phyloP scores from a whole-genome alignment of 2,888 invertebrate species.

The Cistogaster globosa region DNA sequence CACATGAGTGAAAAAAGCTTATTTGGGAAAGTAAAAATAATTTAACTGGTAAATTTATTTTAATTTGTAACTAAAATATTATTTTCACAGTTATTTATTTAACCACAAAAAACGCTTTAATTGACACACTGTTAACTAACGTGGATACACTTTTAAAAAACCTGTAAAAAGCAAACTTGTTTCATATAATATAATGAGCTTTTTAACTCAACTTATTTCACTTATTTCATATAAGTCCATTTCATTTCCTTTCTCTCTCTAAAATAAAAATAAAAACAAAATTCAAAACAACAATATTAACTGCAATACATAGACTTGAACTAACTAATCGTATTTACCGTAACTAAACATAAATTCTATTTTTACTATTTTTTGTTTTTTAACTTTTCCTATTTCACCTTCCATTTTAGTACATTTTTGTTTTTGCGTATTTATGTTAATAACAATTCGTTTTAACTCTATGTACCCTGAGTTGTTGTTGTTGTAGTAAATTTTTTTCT shows the following conservation, averaged over 20 bases:
- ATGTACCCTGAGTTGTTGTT: slow-evolving; percentile 31
- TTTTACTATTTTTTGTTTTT: slow-evolving; percentile 24
- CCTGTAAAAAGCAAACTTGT: too few species aligned
- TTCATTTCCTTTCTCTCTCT: slow-evolving; percentile 27
- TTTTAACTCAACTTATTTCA: slow-evolving; percentile 30
- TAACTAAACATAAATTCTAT: slow-evolving; percentile 42
- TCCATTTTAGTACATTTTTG: slow-evolving; percentile 70
- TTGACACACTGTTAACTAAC: too few species aligned
- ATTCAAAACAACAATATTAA: background rate
- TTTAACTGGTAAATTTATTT: too few species aligned
- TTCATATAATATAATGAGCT: background rate
- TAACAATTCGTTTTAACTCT: slow-evolving; percentile 72
- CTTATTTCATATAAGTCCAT: background rate
- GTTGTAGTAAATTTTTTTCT: slow-evolving; percentile 8
- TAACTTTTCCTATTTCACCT: slow-evolving; percentile 69
- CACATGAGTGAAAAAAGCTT: too few species aligned
- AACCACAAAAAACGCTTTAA: too few species aligned
- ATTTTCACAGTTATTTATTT: too few species aligned
- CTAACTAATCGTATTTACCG: slow-evolving; percentile 34
- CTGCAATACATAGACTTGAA: background rate
- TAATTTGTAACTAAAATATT: too few species aligned
- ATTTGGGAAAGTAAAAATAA: too few species aligned
- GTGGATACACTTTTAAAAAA: too few species aligned
- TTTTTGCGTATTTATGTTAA: slow-evolving; percentile 82
- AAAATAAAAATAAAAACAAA: background rate